Evolutionary conservation across 2,797 vertebrate species (phyloP).

Genomic region (Falco novaeseelandiae): DNA sequence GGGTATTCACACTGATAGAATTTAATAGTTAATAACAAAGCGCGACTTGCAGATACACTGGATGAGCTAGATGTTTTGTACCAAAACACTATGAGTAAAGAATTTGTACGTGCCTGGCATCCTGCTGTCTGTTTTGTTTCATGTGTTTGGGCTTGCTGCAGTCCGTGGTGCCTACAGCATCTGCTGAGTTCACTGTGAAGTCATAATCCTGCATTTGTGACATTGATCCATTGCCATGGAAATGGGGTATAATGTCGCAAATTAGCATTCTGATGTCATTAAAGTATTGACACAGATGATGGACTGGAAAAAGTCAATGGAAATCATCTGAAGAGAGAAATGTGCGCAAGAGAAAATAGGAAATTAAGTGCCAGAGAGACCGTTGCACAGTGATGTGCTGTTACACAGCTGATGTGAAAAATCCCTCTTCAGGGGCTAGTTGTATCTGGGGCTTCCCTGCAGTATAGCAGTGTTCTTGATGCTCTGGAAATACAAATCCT

Average conservation of each 20-base stretch:
- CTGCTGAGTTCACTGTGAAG: constrained; percentile 11
- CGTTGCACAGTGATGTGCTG: background rate
- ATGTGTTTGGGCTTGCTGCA: background rate
- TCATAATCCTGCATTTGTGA: constrained; percentile 37
- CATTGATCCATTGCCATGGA: constrained; percentile 6
- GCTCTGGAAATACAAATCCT: background rate
- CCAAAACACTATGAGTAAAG: background rate
- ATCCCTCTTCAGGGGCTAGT: background rate
- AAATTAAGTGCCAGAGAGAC: background rate
- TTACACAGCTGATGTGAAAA: background rate
- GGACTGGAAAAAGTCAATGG: background rate
- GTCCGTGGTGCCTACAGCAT: background rate
- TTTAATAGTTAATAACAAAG: background rate
- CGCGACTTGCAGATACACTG: background rate
- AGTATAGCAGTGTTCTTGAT: background rate
- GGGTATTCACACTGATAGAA: background rate
- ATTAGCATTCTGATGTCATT: background rate
- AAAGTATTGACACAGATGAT: background rate
- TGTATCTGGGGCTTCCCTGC: background rate
- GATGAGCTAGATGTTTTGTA: background rate
- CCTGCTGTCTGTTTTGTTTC: background rate
- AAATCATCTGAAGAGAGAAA: background rate
- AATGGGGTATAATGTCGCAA: background rate
- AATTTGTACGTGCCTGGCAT: background rate
- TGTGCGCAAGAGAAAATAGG: background rate